These are phyloP conservation scores for Moxostoma hubbsi DNA, from an alignment of 2,797 vertebrate genomes.

Conservation along the genomic window DNA sequence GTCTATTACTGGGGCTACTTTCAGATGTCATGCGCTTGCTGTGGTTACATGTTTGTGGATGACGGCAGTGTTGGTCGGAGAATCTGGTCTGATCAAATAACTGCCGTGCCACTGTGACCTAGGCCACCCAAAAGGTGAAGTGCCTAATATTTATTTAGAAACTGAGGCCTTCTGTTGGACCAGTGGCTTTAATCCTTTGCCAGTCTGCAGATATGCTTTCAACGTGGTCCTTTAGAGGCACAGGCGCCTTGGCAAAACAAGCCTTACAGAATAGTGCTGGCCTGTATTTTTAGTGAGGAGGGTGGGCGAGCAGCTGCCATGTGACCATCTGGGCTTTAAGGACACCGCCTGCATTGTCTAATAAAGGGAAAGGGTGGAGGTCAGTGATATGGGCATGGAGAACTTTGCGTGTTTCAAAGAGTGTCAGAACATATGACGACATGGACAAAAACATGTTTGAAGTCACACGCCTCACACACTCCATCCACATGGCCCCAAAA, in stretches of 20 bases:
- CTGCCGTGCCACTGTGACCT: constrained; percentile 63
- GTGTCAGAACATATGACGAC: constrained; percentile 24
- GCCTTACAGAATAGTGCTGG: constrained; percentile 55
- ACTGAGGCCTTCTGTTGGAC: constrained; percentile 70
- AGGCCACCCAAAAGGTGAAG: constrained; percentile 75
- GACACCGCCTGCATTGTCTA: constrained; percentile 77
- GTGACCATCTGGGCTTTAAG: constrained; percentile 76
- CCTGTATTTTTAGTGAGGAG: constrained; percentile 77
- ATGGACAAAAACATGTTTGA: constrained; percentile 19
- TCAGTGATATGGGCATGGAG: constrained; percentile 50
- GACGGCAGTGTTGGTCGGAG: constrained; percentile 4
- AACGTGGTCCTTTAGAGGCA: constrained; percentile 74
- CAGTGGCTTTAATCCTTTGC: constrained; percentile 74
- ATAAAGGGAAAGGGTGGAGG: constrained; percentile 64
- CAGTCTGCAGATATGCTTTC: constrained; percentile 75
- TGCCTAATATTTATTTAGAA: constrained; percentile 77
- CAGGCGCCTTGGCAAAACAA: constrained; percentile 78
- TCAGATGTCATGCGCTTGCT: constrained; percentile 68
- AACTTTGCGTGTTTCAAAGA: constrained; percentile 13
- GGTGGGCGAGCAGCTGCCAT: constrained; percentile 72
- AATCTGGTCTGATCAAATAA: constrained; percentile 63
- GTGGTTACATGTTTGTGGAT: constrained; percentile 47
- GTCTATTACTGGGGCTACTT: constrained; percentile 49
- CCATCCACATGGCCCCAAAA: constrained; percentile 31
- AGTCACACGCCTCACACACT: constrained; percentile 30